Percentiles rank a stretch among this genome's conserved stretches.
phyloP scores from a whole-genome alignment of 1,140 invertebrate species.

The Phymastichus coffea region DNA sequence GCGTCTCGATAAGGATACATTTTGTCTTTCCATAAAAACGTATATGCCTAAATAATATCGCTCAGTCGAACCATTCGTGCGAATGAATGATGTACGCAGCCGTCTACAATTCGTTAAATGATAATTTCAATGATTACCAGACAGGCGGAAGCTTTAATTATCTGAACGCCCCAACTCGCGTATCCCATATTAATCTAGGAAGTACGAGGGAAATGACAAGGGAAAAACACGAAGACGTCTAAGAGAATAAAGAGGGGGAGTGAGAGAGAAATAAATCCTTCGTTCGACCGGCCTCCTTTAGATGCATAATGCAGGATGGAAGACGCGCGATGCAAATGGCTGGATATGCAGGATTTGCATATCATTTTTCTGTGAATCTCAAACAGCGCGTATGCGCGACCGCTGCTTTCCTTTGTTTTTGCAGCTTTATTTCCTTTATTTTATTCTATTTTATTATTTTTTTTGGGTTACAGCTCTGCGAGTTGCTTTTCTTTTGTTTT shows the following conservation, averaged over 20 bases:
- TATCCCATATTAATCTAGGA: conserved; percentile 7
- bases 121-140: no score
- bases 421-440: not conserved
- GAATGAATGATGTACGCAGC: no score
- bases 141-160: not conserved
- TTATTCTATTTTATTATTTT: not conserved
- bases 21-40: not conserved
- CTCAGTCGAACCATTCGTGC: no score
- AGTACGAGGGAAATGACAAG: not conserved
- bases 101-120: no score
- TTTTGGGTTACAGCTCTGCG: no score
- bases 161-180: not conserved
- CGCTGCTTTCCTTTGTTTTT: no score
- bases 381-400: conserved; percentile 29
- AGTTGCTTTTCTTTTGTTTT: no score
- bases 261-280: not conserved
- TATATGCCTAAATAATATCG: no score
- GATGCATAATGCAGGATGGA: conserved; percentile 14
- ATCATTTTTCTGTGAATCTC: conserved; percentile 39
- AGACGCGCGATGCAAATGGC: conserved; percentile 20
- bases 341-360: conserved; percentile 37
- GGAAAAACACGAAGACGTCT: no score
- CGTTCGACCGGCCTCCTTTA: no score
- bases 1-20: not conserved
- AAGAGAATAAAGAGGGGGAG: not conserved